Evolutionary conservation across 1,140 invertebrate genomes (phyloP).

Genomic region (Drosophila prosaltans): DNA sequence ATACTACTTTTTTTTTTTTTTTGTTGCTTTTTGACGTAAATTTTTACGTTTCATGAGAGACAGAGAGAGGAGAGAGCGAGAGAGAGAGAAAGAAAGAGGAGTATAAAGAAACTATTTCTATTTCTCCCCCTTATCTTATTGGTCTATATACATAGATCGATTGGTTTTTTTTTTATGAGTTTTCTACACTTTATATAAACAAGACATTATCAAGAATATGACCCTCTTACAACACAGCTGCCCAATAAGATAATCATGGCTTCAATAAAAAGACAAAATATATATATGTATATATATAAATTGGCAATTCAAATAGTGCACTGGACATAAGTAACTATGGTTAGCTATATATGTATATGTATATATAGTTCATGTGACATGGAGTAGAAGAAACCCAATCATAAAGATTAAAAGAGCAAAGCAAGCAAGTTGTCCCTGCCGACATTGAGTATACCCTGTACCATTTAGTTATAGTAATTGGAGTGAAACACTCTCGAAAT

Average conservation of each 20-base stretch:
- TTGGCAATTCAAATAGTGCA: slow-evolving; percentile 9
- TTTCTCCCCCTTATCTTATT: slow-evolving; percentile 46
- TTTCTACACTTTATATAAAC: neutral
- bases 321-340: slow-evolving; percentile 25
- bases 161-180: slow-evolving; percentile 53
- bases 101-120: neutral
- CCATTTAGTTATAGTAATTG: too few species aligned
- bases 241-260: slow-evolving; percentile 6
- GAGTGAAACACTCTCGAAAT: too few species aligned
- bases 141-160: slow-evolving; percentile 55
- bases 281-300: neutral
- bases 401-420: slow-evolving; percentile 55
- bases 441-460: too few species aligned
- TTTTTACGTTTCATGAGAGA: neutral
- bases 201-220: slow-evolving; percentile 52
- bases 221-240: slow-evolving; percentile 57
- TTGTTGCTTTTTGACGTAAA: neutral
- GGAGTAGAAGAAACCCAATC: slow-evolving; percentile 24
- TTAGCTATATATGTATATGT: slow-evolving; percentile 29
- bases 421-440: too few species aligned
- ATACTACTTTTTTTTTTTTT: neutral
- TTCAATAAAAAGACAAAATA: too few species aligned
- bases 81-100: neutral
- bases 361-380: slow-evolving; percentile 53
- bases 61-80: neutral